Evolutionary conservation across 1,140 invertebrate species (phyloP).

Genomic region (Pachyrhynchus sulphureomaculatus): DNA sequence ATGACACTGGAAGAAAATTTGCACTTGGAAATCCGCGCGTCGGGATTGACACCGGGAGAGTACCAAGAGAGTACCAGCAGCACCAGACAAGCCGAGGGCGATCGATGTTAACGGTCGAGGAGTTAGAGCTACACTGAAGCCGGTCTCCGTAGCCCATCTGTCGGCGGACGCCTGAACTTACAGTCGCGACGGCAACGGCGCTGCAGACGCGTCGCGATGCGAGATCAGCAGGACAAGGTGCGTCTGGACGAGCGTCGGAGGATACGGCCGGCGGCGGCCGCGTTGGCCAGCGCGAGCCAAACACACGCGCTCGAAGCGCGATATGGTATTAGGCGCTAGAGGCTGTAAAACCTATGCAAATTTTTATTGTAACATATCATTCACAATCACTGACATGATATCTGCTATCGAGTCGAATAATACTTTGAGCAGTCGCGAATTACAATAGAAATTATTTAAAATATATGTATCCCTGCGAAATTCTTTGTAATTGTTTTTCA

Average conservation of each 20-base stretch:
- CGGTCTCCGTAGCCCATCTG: constrained; percentile 38
- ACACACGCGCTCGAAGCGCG: not conserved
- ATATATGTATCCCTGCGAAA: too few relatives aligned
- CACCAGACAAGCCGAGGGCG: constrained; percentile 22
- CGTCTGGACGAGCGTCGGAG: constrained; percentile 10
- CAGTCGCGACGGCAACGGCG: constrained; percentile 19
- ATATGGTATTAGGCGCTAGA: too few relatives aligned
- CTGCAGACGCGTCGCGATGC: constrained; percentile 8
- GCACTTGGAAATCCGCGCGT: constrained; percentile 13
- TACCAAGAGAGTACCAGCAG: constrained; percentile 13
- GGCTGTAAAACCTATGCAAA: too few relatives aligned
- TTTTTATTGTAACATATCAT: too few relatives aligned
- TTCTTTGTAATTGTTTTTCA: too few relatives aligned
- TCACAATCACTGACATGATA: too few relatives aligned
- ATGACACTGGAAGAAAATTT: not conserved
- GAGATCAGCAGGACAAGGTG: not conserved
- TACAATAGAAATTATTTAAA: too few relatives aligned
- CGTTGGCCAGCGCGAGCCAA: not conserved
- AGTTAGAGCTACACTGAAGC: constrained; percentile 48
- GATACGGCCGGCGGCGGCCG: not conserved
- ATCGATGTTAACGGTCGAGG: constrained; percentile 40
- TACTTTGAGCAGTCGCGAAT: too few relatives aligned
- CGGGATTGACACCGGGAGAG: constrained; percentile 19
- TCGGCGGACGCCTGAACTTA: constrained; percentile 41
- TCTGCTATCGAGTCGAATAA: too few relatives aligned